Conservation (phyloP, 2,888 invertebrate genomes). For the Drosophila mayaguana region DNA sequence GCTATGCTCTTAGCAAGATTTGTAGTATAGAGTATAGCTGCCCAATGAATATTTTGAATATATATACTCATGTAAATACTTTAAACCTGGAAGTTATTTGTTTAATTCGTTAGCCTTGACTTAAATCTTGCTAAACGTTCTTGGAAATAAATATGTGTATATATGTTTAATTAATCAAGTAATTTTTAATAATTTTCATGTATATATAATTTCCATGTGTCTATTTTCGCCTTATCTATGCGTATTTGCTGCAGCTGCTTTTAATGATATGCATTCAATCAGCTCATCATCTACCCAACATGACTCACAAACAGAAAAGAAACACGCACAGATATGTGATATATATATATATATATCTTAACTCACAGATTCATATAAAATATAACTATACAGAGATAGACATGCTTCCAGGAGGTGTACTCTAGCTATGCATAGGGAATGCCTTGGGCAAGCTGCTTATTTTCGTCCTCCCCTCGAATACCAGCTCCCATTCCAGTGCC, state of each 20-base stretch:
- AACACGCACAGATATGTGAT: slow-evolving; percentile 10
- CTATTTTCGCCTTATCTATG: slow-evolving; percentile 6
- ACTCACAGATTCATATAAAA: slow-evolving; percentile 21
- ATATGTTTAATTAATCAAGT: neutral
- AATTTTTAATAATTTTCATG: neutral
- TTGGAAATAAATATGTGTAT: neutral
- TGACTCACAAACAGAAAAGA: slow-evolving; percentile 28
- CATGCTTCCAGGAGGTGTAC: neutral
- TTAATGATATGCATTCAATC: slow-evolving; percentile 15
- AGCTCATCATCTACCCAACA: slow-evolving; percentile 32
- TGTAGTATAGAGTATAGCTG: neutral
- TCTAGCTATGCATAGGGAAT: neutral
- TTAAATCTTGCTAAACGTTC: neutral
- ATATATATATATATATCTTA: slow-evolving; percentile 18
- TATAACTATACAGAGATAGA: slow-evolving; percentile 1
- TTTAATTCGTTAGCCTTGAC: neutral
- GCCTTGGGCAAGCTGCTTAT: neutral
- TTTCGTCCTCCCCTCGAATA: neutral
- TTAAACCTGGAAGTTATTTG: neutral
- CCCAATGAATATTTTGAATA: neutral
- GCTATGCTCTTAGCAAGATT: neutral
- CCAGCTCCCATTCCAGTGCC: neutral
- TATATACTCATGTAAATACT: slow-evolving; percentile 17
- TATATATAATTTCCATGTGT: slow-evolving; percentile 4
- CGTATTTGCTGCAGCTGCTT: slow-evolving; percentile 29